A percentile compares a stretch with the other conserved stretches of the same genome.
Evolutionary conservation across 1,140 invertebrate species (phyloP).

Genomic region (Phocides pigmalion): DNA sequence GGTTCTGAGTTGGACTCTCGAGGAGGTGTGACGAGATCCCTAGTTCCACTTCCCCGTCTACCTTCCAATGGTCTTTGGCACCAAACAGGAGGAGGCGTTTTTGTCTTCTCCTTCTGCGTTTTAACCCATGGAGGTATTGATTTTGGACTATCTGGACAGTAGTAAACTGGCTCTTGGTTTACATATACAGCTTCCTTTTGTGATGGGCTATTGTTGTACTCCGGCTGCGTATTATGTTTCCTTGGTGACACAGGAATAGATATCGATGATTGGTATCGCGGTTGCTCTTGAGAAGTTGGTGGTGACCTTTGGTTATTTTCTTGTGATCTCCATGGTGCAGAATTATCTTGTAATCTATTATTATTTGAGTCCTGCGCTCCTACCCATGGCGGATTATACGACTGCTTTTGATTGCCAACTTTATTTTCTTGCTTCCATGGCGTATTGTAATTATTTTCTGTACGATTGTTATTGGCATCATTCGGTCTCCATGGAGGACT

Average conservation of each 20-base stretch:
- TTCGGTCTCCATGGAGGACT: slow-evolving; percentile 67
- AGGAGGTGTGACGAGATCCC: slow-evolving; percentile 70
- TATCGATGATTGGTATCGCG: slow-evolving; percentile 78
- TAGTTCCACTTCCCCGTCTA: slow-evolving; percentile 54
- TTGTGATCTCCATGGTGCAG: slow-evolving; percentile 56
- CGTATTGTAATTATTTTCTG: slow-evolving; percentile 50
- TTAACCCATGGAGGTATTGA: slow-evolving; percentile 78
- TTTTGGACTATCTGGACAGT: slow-evolving; percentile 75
- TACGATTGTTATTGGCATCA: slow-evolving; percentile 61
- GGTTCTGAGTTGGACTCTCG: slow-evolving; percentile 71
- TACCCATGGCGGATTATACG: slow-evolving; percentile 63
- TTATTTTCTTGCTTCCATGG: slow-evolving; percentile 63
- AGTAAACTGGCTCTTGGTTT: slow-evolving; percentile 74
- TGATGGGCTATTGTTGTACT: slow-evolving; percentile 60
- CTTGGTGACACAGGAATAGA: slow-evolving; percentile 77
- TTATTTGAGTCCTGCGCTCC: slow-evolving; percentile 60
- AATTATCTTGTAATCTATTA: slow-evolving; percentile 56
- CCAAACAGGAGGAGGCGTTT: slow-evolving; percentile 79
- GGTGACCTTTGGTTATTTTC: slow-evolving; percentile 47
- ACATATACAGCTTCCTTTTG: slow-evolving; percentile 71
- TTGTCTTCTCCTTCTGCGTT: slow-evolving; percentile 78
- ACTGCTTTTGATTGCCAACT: slow-evolving; percentile 50
- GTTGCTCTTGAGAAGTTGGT: slow-evolving; percentile 58
- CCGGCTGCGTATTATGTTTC: slow-evolving; percentile 62
- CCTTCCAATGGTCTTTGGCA: slow-evolving; percentile 73